Evolutionary conservation across 2,113 vertebrate species (phyloP).

Genomic region (Lipophrys pholis): DNA sequence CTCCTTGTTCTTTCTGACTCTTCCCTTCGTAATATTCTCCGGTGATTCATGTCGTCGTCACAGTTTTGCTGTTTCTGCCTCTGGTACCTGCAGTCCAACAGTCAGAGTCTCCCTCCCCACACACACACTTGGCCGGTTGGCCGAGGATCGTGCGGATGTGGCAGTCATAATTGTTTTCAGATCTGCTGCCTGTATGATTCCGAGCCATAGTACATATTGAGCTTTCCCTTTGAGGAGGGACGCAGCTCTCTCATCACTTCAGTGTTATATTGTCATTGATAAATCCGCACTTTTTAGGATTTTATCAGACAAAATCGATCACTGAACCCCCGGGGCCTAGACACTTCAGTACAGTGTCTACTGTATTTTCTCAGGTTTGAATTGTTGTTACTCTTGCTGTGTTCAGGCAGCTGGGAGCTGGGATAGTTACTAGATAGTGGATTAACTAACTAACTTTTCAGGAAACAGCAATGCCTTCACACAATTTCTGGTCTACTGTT

Average conservation of each 20-base stretch:
- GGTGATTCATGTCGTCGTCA: neutral
- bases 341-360: too few species aligned
- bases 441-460: too few species aligned
- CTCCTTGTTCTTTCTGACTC: conserved; percentile 2
- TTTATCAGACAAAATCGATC: neutral
- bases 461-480: too few species aligned
- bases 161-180: conserved; percentile 80
- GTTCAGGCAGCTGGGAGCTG: too few species aligned
- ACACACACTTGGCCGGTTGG: conserved; percentile 19
- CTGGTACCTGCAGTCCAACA: neutral
- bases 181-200: conserved; percentile 36
- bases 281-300: neutral
- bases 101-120: neutral
- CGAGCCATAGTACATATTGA: conserved; percentile 2
- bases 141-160: conserved; percentile 69
- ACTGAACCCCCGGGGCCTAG: too few species aligned
- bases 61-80: conserved; percentile 15
- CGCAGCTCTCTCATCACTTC: neutral
- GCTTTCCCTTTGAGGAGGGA: conserved; percentile 12
- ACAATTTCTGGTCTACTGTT: too few species aligned
- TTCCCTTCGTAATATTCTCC: neutral
- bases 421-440: too few species aligned
- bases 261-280: neutral
- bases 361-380: too few species aligned
- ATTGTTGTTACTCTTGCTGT: too few species aligned